Conservation (phyloP, 2,797 vertebrate genomes). For the Sternarchorhynchus goeldii region DNA sequence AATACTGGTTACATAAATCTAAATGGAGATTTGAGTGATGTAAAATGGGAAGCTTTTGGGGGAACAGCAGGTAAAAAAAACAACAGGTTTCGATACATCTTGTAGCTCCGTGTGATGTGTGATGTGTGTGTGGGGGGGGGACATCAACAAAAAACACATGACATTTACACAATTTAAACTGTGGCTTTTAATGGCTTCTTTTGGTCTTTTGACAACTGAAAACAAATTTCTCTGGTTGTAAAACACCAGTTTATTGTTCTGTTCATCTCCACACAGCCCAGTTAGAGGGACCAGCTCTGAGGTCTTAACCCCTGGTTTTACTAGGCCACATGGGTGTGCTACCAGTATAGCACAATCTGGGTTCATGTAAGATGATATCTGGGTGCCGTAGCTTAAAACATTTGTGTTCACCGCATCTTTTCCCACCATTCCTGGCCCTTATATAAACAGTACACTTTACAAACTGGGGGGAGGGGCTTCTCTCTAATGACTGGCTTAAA, state of each 20-base stretch:
- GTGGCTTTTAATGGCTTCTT: not conserved
- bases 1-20: too few relatives aligned
- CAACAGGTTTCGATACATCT: too few relatives aligned
- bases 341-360: not conserved
- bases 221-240: not conserved
- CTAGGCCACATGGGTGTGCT: too few relatives aligned
- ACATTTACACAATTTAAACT: not conserved
- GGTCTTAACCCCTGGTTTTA: not conserved
- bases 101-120: too few relatives aligned
- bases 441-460: not conserved
- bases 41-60: too few relatives aligned
- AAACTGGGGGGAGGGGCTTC: not conserved
- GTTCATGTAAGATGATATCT: not conserved
- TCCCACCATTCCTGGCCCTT: not conserved
- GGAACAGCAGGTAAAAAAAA: too few relatives aligned
- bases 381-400: not conserved
- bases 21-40: too few relatives aligned
- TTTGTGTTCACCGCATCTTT: not conserved
- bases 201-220: not conserved
- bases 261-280: not conserved
- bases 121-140: too few relatives aligned
- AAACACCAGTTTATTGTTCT: not conserved
- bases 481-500: slow-evolving; percentile 8
- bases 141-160: not conserved
- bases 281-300: not conserved